Evolutionary conservation across 2,888 invertebrate genomes (phyloP).

Genomic region (Tortrix viridana): DNA sequence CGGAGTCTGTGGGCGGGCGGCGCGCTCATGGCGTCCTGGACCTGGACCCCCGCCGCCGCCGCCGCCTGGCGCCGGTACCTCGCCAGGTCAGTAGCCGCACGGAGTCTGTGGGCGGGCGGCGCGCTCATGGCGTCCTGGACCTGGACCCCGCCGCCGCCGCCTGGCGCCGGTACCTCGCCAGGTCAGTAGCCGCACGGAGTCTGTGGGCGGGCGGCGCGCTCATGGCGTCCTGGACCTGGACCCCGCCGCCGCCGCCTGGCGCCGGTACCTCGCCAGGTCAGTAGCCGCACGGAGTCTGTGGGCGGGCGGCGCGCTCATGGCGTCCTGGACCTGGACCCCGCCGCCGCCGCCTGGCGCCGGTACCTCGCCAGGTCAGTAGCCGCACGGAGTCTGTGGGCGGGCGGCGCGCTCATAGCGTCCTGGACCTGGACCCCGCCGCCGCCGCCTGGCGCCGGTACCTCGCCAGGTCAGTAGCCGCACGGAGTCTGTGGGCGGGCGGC

Average conservation of each 20-base stretch:
- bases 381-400: too few species aligned
- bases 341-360: constrained; percentile 90
- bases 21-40: constrained; percentile 92
- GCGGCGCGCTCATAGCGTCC: constrained; percentile 91
- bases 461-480: too few species aligned
- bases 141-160: constrained; percentile 91
- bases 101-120: too few species aligned
- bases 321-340: constrained; percentile 94
- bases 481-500: too few species aligned
- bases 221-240: constrained; percentile 95
- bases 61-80: constrained; percentile 90
- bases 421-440: constrained; percentile 93
- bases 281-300: too few species aligned
- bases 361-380: constrained; percentile 90
- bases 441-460: constrained; percentile 91
- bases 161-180: constrained; percentile 90
- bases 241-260: constrained; percentile 91
- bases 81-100: too few species aligned
- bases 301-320: constrained; percentile 90
- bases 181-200: too few species aligned
- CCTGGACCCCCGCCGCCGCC: constrained; percentile 86
- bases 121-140: constrained; percentile 93
- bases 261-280: constrained; percentile 89
- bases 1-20: too few species aligned
- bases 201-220: constrained; percentile 89